phyloP scores from a whole-genome alignment of 2,888 invertebrate species.

The Pomacea canaliculata region DNA sequence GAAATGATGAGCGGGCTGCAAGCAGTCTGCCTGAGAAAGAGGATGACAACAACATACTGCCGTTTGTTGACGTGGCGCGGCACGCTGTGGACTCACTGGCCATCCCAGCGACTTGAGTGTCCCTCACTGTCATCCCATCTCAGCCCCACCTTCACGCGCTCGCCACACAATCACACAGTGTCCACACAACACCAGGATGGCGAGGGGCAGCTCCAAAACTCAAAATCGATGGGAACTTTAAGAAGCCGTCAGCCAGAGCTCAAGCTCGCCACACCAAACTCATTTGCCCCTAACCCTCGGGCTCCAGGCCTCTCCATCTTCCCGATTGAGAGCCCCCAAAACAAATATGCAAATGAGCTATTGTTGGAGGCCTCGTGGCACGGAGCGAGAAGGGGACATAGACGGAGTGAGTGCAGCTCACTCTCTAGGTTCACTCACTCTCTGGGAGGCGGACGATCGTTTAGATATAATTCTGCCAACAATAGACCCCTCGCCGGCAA shows the following conservation, averaged over 20 bases:
- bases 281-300: neutral
- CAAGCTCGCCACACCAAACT: neutral
- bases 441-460: neutral
- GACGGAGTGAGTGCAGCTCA: neutral
- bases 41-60: too few species aligned
- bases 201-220: neutral
- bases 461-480: neutral
- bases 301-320: conserved; percentile 1
- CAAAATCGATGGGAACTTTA: neutral
- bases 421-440: neutral
- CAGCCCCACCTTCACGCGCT: too few species aligned
- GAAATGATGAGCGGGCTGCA: too few species aligned
- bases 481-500: neutral
- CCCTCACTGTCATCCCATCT: too few species aligned
- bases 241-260: neutral
- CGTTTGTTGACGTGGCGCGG: too few species aligned
- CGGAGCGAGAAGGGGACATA: neutral
- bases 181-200: too few species aligned
- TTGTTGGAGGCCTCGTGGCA: conserved; percentile 15
- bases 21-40: too few species aligned
- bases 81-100: too few species aligned
- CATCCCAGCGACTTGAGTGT: too few species aligned
- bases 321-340: conserved; percentile 14
- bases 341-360: conserved; percentile 30
- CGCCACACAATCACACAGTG: too few species aligned